Conservation (phyloP, 35 echinoderm and acorn worm genomes). For the Anneissia japonica region DNA sequence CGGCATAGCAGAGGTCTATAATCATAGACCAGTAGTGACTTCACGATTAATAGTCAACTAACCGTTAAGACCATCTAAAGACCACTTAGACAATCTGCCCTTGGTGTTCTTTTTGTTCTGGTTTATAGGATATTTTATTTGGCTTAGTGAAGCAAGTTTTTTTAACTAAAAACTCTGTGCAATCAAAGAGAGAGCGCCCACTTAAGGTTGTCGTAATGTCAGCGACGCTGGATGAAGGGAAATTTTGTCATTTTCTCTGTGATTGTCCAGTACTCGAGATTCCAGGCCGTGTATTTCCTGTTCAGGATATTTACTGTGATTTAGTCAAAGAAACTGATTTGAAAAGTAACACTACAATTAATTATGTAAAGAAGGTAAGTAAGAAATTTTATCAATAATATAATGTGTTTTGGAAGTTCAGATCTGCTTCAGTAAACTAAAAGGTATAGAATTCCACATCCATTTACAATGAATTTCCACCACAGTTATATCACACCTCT, state of each 20-base stretch:
- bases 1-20: too few species aligned
- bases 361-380: slow-evolving; percentile 84
- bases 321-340: slow-evolving; percentile 67
- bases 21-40: too few species aligned
- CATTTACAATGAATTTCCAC: too few species aligned
- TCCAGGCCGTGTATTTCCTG: slow-evolving; percentile 68
- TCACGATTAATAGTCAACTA: too few species aligned
- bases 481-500: too few species aligned
- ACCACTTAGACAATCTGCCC: too few species aligned
- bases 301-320: slow-evolving; percentile 78
- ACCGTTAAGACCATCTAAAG: too few species aligned
- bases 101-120: neutral
- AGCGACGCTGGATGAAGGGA: slow-evolving; percentile 77
- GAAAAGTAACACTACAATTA: slow-evolving; percentile 56
- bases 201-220: slow-evolving; percentile 80
- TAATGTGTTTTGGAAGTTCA: too few species aligned
- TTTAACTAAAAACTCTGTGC: slow-evolving; percentile 18
- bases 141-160: slow-evolving; percentile 89
- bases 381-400: neutral
- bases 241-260: slow-evolving; percentile 67
- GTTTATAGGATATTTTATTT: slow-evolving; percentile 85
- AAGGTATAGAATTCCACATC: too few species aligned
- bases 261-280: slow-evolving; percentile 76
- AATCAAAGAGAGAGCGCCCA: slow-evolving; percentile 40
- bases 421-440: too few species aligned